Evolutionary conservation across 2,113 vertebrate species (phyloP).

Genomic region (Dicrurus megarhynchus): DNA sequence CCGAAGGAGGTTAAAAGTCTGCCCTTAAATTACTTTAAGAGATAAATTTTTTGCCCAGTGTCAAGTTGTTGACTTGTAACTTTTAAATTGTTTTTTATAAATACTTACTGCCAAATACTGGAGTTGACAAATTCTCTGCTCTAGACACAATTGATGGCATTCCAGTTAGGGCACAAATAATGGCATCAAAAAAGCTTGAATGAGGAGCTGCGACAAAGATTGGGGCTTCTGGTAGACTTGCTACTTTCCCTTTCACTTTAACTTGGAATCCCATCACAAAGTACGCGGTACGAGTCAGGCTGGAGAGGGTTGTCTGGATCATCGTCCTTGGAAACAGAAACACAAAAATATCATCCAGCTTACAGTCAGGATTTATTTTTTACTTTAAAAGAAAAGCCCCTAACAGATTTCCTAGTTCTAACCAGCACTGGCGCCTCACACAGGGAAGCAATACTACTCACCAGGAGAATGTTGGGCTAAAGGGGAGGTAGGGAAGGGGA

Average conservation of each 20-base stretch:
- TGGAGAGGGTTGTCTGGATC: conserved; percentile 70
- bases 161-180: conserved; percentile 83
- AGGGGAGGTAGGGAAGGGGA: neutral
- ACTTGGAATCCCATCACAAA: conserved; percentile 90
- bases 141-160: conserved; percentile 91
- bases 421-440: neutral
- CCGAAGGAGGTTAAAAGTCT: neutral
- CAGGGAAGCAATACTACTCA: neutral
- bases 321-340: conserved; percentile 76
- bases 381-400: neutral
- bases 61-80: neutral
- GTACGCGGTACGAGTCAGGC: conserved; percentile 80
- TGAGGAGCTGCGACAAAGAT: conserved; percentile 91
- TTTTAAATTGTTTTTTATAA: neutral
- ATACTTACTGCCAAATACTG: conserved; percentile 90
- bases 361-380: neutral
- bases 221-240: conserved; percentile 78
- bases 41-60: neutral
- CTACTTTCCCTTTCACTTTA: conserved; percentile 83
- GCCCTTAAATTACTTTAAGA: neutral
- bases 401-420: neutral
- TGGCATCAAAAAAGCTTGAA: conserved; percentile 94
- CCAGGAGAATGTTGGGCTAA: rapidly evolving
- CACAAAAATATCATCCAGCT: neutral
- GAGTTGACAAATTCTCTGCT: conserved; percentile 82